Evolutionary conservation across 1,140 invertebrate species (phyloP).

Genomic region (Caerostris extrusa): DNA sequence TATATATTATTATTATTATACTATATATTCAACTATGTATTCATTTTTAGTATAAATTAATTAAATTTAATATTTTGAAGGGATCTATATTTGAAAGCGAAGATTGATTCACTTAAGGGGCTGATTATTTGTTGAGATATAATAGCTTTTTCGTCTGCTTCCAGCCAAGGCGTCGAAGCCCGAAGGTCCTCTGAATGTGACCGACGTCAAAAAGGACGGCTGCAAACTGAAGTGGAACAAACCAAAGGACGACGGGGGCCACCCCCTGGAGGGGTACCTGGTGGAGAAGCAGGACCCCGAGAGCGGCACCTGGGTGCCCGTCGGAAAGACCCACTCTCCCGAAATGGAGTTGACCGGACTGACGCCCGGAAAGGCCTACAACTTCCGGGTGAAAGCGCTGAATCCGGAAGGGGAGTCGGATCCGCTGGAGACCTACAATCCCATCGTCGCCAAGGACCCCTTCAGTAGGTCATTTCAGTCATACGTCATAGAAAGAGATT

Average conservation of each 20-base stretch:
- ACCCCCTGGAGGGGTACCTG: constrained; percentile 92
- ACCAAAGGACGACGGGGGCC: constrained; percentile 81
- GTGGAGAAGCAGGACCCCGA: constrained; percentile 96
- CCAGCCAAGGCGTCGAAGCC: constrained; percentile 89
- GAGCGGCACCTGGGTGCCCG: constrained; percentile 96
- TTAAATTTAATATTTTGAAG: too few species aligned
- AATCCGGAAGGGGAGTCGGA: constrained; percentile 99
- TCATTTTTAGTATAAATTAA: too few species aligned
- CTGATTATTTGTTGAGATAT: too few species aligned
- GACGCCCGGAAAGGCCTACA: constrained; percentile 97
- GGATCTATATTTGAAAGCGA: too few species aligned
- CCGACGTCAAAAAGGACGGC: constrained; percentile 89
- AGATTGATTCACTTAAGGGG: too few species aligned
- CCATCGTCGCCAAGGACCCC: constrained; percentile 85
- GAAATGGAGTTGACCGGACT: constrained; percentile 94
- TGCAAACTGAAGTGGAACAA: constrained; percentile 82
- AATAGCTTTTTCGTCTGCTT: background rate
- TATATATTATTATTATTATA: too few species aligned
- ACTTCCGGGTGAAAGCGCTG: constrained; percentile 98
- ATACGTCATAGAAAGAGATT: background rate
- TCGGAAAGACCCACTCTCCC: constrained; percentile 90
- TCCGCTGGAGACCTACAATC: constrained; percentile 90
- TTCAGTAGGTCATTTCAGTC: constrained; percentile 83
- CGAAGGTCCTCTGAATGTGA: constrained; percentile 94
- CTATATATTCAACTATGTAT: too few species aligned